Evolutionary conservation across 2,888 invertebrate species (phyloP), one percentile per base, ranked within the genome.

Genomic region (Saturnia japonica): DNA sequence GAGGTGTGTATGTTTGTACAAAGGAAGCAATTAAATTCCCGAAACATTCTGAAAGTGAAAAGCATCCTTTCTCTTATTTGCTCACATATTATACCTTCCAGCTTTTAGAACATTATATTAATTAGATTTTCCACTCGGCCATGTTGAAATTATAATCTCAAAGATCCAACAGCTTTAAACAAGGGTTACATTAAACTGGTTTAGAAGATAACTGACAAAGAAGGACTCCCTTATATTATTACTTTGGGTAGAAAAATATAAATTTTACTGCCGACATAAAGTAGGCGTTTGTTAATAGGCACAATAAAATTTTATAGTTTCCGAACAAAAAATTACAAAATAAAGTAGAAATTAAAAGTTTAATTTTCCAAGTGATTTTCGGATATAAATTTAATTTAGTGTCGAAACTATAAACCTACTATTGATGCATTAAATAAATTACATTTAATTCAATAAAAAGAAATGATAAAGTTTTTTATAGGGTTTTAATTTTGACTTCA

Each of bases 71-170:
- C 79, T 83, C 82, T 84, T 81, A 82, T 77, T 78, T 76, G 74
- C 78, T 25, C 22, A 77, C 76, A 76, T 73, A 77, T 73, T 74
- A 72, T 74, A 34, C 62, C 62, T 40, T 62, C 62, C 34, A 62
- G 62, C 62, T 40, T 62, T 43, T 68, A 72, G 73, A 74, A 80
- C 78, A 82, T 80, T 81, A 77, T 78, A 80, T 79, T 85, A 88
- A 88, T 91, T 88, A 88, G 82, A 88, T 90, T 89, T 89, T 88
- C 84, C 80, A 80, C 88, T 86, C 78, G 79, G 79, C 83, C 72
- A 83, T 75, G 80, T 80, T 85, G 88, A 90, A 91, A 87, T 90
- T 87, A 40, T 64, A 64, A 64, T 64, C 45, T 40, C 45, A 75
- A 73, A 71, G 76, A 72, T 74, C 68, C 72, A 67, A 62, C 68